A percentile compares a stretch with the other conserved stretches of the same genome.
phyloP scores from a whole-genome alignment of 2,113 vertebrate genomes.

The Ia io region DNA sequence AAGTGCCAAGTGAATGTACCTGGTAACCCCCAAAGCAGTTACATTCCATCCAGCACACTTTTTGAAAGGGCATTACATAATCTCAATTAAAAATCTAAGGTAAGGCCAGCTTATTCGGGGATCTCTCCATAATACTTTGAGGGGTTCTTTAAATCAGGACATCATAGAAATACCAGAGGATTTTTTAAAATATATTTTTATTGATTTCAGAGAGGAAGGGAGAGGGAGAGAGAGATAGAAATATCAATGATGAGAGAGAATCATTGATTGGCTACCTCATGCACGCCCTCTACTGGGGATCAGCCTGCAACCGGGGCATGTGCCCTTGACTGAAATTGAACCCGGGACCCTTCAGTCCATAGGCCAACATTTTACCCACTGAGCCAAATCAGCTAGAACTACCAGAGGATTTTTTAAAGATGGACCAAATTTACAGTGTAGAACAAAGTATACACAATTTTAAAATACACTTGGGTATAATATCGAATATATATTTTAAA shows the following conservation, averaged over 20 bases:
- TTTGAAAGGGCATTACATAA: background rate
- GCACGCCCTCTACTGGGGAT: too few relatives aligned
- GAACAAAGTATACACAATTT: background rate
- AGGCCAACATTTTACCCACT: too few relatives aligned
- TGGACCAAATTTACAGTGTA: background rate
- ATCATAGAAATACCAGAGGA: background rate
- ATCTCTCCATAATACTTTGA: background rate
- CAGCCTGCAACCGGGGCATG: too few relatives aligned
- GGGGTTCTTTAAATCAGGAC: background rate
- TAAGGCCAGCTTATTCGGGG: background rate
- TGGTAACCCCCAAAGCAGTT: background rate
- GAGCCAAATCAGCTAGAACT: background rate
- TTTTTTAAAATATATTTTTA: background rate
- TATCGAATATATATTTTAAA: background rate
- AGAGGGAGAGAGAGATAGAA: too few relatives aligned
- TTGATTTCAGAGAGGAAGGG: too few relatives aligned
- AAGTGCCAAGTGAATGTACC: background rate
- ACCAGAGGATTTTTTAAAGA: background rate
- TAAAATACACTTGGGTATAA: constrained; percentile 6
- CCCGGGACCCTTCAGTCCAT: too few relatives aligned
- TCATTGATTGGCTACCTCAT: too few relatives aligned
- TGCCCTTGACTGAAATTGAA: too few relatives aligned
- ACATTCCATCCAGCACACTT: background rate
- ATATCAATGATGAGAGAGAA: too few relatives aligned
- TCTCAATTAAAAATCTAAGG: background rate